These are phyloP conservation scores for Drosophila miranda DNA, from an alignment of 1,140 invertebrate species.

Conservation along the genomic window DNA sequence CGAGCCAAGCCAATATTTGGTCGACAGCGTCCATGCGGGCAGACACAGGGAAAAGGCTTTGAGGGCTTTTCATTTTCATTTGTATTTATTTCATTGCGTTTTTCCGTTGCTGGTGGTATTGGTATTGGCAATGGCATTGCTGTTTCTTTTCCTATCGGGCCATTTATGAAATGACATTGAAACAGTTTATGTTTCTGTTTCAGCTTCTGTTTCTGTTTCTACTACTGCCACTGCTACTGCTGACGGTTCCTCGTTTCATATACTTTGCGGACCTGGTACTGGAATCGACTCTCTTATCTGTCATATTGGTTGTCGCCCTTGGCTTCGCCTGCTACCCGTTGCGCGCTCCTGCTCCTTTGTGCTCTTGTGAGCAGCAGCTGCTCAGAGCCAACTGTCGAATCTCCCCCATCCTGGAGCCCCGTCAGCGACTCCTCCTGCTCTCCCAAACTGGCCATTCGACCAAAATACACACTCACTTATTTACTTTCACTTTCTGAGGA, in stretches of 20 bases:
- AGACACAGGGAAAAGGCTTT: conserved; percentile 12
- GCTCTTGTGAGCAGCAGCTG: conserved; percentile 18
- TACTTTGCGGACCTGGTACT: conserved; percentile 41
- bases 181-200: conserved; percentile 54
- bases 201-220: conserved; percentile 35
- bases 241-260: conserved; percentile 14
- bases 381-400: conserved; percentile 10
- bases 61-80: conserved; percentile 58
- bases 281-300: conserved; percentile 62
- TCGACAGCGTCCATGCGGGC: conserved; percentile 33
- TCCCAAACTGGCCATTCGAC: conserved; percentile 18
- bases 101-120: conserved; percentile 36
- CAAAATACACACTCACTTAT: conserved; percentile 56
- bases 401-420: neutral
- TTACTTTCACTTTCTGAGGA: conserved; percentile 46
- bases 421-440: neutral
- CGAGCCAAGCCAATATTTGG: conserved; percentile 72
- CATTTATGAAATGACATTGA: conserved; percentile 80
- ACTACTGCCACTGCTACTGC: conserved; percentile 8
- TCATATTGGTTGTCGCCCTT: conserved; percentile 71
- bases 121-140: conserved; percentile 3
- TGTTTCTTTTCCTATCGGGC: conserved; percentile 2
- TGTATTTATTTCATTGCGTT: conserved; percentile 79
- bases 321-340: conserved; percentile 15
- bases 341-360: neutral